Base-by-base conservation (phyloP, 2,888 invertebrate genomes). In the Drosophila niveifrons region DNA sequence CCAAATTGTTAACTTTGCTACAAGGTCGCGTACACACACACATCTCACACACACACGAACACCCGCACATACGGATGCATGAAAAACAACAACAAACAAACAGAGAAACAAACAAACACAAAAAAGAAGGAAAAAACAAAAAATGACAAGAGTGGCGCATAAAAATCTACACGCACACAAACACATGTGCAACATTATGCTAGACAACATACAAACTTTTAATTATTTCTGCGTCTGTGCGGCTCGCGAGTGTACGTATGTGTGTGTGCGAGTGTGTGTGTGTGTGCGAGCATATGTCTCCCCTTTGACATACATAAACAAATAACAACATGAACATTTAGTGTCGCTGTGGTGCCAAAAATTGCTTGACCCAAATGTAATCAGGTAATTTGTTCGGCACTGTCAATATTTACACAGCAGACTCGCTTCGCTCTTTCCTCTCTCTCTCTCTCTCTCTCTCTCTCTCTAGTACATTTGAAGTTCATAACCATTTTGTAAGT, bases 291-390 rank as follows among this genome's bases (percentile, higher is more conserved):
- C 39, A 51, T 46, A 43, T 46, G 48, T 46, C 50, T 57, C 51
- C 57, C 59, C 62, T 50, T 61, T 61, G 51, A 57, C 46, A 61
- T 18, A 62, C 62, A 69, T 47, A 74, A 61, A 58, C 68, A 78
- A 77, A 72, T 57, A 67, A 62, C 41, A 73, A 74, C 66, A 75
- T 57, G 36, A 67, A 68, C 76, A 71, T 78, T 72, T 71, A 68
- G 74, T 76, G 70, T 61, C 55, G 72, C 67, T 47, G 47, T 67
- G 79, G 43, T 63, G 57, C 65, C 66, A 75, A 75, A 75, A 82
- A 78, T 86, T 57, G 76, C 78, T 81, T 88, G 85, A 85, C 88
- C 88, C 82, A 81, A 74, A 86, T 81, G 77, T 84, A 83, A 87
- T 85, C 87, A 86, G 84, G 73, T 80, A 83, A 88, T 88, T 80